These are phyloP conservation scores for Denticeps clupeoides DNA, from an alignment of 2,797 vertebrate genomes.

Conservation along the genomic window DNA sequence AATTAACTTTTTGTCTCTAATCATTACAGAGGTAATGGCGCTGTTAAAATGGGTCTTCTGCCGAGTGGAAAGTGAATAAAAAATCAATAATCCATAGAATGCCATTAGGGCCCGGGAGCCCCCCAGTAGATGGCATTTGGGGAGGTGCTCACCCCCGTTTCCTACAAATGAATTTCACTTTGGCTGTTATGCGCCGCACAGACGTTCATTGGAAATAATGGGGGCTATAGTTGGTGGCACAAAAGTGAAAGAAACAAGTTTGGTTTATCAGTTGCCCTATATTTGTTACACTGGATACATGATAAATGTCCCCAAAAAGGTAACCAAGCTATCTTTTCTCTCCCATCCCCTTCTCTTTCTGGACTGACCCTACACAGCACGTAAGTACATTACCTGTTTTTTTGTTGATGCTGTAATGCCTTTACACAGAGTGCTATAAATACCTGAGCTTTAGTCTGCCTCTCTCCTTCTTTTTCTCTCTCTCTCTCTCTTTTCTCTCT, in stretches of 20 bases:
- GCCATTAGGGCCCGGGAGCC: slow-evolving; percentile 74
- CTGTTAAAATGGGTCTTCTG: slow-evolving; percentile 82
- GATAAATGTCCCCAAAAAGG: slow-evolving; percentile 7
- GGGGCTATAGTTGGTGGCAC: slow-evolving; percentile 51
- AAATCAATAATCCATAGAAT: slow-evolving; percentile 95
- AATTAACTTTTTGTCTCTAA: slow-evolving; percentile 98
- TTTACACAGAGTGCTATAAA: slow-evolving; percentile 76
- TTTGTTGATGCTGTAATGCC: slow-evolving; percentile 75
- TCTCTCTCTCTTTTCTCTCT: too few species aligned
- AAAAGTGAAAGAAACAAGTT: slow-evolving; percentile 41
- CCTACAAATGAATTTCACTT: slow-evolving; percentile 77
- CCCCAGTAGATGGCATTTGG: slow-evolving; percentile 66
- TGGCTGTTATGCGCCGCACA: background rate
- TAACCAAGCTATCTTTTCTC: slow-evolving; percentile 12
- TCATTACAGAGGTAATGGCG: slow-evolving; percentile 93
- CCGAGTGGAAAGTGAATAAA: slow-evolving; percentile 82
- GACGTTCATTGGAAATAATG: slow-evolving; percentile 1
- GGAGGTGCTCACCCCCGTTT: slow-evolving; percentile 32
- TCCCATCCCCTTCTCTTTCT: slow-evolving; percentile 59
- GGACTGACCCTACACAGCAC: slow-evolving; percentile 59
- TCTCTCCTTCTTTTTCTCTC: slow-evolving; percentile 71
- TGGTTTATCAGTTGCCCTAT: too few species aligned
- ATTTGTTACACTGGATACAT: too few species aligned
- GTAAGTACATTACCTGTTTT: slow-evolving; percentile 79
- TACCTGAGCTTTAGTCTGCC: slow-evolving; percentile 67